Evolutionary conservation across 1,140 invertebrate species (phyloP), one percentile per base, ranked within the genome.

Genomic region (Portunus trituberculatus): DNA sequence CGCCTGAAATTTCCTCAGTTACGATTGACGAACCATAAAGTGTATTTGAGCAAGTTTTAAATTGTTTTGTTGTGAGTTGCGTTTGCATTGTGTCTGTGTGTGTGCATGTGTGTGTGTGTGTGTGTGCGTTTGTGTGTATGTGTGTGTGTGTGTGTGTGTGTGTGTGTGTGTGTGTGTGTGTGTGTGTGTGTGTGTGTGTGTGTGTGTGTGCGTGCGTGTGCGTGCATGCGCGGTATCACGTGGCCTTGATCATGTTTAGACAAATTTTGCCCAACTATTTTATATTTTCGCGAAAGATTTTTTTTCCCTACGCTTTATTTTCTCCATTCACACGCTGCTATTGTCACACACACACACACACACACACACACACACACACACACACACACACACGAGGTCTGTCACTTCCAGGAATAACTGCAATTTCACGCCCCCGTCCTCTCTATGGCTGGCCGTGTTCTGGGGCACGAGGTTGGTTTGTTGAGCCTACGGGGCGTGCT

Each of bases 161-260:
- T n/a, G 67, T 76, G 67, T n/a, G 20, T 76, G 67, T 76, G 59
- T 76, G 10, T 76, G 59, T 76, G 59, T 76, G 59, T 76, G 59
- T 76, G 59, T 76, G 59, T 76, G 59, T 76, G 59, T 76, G 59
- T 76, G 59, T 76, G 59, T 76, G 59, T 76, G 59, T 76, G 59
- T 76, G 59, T 76, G 59, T 76, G 59, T 76, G 59, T 76, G 59
- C 20, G 59, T 25, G 59, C 20, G 59, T 10, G 59, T 76, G 59
- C 20, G 59, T 76, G 67, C 25, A 7, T 76, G 67, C n/a, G 25
- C 20, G 4, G 67, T n/a, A 76, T 76, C n/a, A n/a, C 20, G 25
- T 76, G 67, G 20, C 12, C 67, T 76, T 20, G 67, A 76, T 76
- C 67, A n/a, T 76, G 67, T n/a, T 76, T 20, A 25, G 6, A 7